These are phyloP conservation scores for Ricordea florida DNA, from an alignment of 92 coral and sea anemone species.

Conservation along the genomic window DNA sequence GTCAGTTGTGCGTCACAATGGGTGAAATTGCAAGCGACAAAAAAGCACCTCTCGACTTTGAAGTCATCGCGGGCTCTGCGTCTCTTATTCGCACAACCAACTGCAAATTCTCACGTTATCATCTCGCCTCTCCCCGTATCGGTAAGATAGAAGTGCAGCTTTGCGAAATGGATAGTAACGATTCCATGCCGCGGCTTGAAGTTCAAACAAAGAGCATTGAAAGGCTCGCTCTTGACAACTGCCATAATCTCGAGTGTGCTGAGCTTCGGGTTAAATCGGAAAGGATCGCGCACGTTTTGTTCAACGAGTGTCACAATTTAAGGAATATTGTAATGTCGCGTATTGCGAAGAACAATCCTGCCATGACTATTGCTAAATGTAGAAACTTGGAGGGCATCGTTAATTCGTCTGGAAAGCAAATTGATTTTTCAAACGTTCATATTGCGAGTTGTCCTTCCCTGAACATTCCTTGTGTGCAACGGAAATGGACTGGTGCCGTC, in stretches of 20 bases:
- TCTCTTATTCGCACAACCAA: neutral
- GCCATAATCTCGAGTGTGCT: conserved; percentile 16
- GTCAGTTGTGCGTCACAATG: conserved; percentile 9
- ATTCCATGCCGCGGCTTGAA: conserved; percentile 9
- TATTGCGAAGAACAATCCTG: neutral
- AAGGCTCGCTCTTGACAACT: conserved; percentile 7
- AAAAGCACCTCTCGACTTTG: conserved; percentile 16
- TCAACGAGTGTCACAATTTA: conserved; percentile 18
- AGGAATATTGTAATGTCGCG: conserved; percentile 17
- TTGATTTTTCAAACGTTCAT: neutral
- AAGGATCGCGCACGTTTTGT: neutral
- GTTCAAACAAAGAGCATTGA: conserved; percentile 10
- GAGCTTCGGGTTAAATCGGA: conserved; percentile 16
- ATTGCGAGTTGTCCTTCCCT: neutral
- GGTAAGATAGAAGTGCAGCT: neutral
- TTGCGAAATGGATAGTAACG: conserved; percentile 11
- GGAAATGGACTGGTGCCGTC: too few relatives aligned
- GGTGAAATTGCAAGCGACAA: neutral
- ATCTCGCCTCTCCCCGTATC: neutral
- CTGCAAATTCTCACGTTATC: conserved; percentile 28
- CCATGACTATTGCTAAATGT: conserved; percentile 2
- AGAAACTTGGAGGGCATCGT: conserved; percentile 3
- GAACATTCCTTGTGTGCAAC: neutral
- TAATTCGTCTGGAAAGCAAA: neutral
- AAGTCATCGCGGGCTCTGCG: neutral